Evolutionary conservation across 2,113 vertebrate species (phyloP).

Genomic region (Litocranius walleri): DNA sequence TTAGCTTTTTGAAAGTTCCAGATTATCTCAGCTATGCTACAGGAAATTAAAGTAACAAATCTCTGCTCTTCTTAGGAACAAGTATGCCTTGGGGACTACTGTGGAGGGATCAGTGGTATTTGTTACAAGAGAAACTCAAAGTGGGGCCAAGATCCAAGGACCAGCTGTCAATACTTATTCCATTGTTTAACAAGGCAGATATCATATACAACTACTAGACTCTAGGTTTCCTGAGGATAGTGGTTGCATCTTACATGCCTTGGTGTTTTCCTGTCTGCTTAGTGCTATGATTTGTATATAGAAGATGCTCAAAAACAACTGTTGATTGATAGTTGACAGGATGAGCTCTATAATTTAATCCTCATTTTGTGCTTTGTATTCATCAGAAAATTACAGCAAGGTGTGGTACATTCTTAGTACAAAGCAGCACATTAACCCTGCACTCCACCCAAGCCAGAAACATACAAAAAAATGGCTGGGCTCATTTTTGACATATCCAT

Average conservation of each 20-base stretch:
- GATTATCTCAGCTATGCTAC: neutral
- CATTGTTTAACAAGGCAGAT: neutral
- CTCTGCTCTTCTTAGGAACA: neutral
- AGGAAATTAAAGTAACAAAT: neutral
- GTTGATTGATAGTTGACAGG: constrained; percentile 53
- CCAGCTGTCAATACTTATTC: neutral
- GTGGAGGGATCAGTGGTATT: neutral
- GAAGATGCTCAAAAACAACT: constrained; percentile 39
- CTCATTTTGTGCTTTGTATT: constrained; percentile 38
- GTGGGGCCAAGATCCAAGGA: neutral
- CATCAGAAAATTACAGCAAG: constrained; percentile 58
- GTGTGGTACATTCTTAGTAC: constrained; percentile 53
- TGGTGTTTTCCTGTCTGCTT: neutral
- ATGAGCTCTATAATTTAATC: constrained; percentile 49
- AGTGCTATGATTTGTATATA: neutral
- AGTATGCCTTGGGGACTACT: neutral
- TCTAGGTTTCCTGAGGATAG: neutral
- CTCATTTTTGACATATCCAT: constrained; percentile 59
- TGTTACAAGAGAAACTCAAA: neutral
- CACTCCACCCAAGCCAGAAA: constrained; percentile 46
- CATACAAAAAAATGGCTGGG: constrained; percentile 10
- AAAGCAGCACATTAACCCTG: neutral
- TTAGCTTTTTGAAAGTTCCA: neutral
- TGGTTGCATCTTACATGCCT: neutral
- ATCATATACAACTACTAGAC: neutral